Evolutionary conservation across 2,888 invertebrate genomes (phyloP).

Genomic region (Epinotia nisella): DNA sequence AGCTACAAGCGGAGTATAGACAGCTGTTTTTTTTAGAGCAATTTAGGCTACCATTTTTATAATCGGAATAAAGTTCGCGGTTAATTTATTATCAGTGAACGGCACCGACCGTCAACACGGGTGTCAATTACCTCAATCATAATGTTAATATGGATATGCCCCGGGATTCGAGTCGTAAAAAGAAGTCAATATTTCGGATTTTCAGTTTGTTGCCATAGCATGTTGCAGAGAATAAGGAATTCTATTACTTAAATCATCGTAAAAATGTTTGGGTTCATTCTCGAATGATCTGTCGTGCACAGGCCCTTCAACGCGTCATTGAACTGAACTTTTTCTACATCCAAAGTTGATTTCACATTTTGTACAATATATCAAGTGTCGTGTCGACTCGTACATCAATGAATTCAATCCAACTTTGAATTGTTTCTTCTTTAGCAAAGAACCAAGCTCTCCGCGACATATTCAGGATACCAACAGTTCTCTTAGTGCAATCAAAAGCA

Average conservation of each 20-base stretch:
- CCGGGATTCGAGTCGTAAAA: no score
- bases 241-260: slow-evolving; percentile 2
- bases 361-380: neutral
- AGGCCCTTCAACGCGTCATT: neutral
- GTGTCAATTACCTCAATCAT: no score
- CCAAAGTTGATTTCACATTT: neutral
- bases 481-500: neutral
- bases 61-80: no score
- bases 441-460: neutral
- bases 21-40: no score
- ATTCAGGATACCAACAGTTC: neutral
- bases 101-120: no score
- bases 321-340: neutral
- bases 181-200: neutral
- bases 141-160: no score
- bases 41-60: no score
- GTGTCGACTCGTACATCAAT: neutral
- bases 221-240: neutral
- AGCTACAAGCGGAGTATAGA: no score
- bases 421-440: neutral
- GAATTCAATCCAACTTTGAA: neutral
- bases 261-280: neutral
- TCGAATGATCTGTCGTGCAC: neutral
- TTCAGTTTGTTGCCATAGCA: neutral
- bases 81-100: no score